Percentiles rank a stretch among this genome's conserved stretches.
Evolutionary conservation across 2,888 invertebrate genomes (phyloP).

Genomic region (Gerris lacustris): DNA sequence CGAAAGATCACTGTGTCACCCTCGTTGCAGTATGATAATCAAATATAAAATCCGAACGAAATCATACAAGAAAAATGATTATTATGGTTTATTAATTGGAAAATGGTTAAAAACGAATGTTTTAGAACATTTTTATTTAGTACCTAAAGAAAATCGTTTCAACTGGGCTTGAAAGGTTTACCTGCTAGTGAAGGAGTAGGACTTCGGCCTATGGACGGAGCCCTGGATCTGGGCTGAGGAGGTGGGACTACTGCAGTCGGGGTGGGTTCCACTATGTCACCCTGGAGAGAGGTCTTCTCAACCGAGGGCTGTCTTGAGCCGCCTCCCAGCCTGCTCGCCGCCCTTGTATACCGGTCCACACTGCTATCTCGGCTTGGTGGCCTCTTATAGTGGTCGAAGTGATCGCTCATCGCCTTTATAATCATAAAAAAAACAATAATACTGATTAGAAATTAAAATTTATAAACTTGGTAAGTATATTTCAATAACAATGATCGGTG

Average conservation of each 20-base stretch:
- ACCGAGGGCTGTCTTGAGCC: slow-evolving; percentile 57
- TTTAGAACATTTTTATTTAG: too few relatives aligned
- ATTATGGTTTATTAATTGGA: too few relatives aligned
- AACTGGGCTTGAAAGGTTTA: neutral
- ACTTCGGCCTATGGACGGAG: slow-evolving; percentile 37
- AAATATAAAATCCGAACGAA: too few relatives aligned
- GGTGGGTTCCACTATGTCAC: slow-evolving; percentile 23
- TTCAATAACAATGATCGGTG: too few relatives aligned
- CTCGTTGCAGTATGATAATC: too few relatives aligned
- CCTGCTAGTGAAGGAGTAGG: neutral
- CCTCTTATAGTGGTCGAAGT: slow-evolving; percentile 87
- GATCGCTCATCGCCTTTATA: slow-evolving; percentile 68
- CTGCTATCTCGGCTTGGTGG: slow-evolving; percentile 80
- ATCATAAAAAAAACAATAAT: too few relatives aligned
- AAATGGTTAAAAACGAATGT: too few relatives aligned
- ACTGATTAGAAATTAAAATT: too few relatives aligned
- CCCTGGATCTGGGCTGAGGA: slow-evolving; percentile 26
- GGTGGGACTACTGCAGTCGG: slow-evolving; percentile 11
- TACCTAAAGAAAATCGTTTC: too few relatives aligned
- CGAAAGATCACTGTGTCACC: too few relatives aligned
- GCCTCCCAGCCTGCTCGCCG: slow-evolving; percentile 12
- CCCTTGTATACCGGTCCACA: slow-evolving; percentile 63
- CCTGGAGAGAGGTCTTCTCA: slow-evolving; percentile 45
- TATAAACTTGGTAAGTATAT: too few relatives aligned
- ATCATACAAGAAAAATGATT: too few relatives aligned